Evolutionary conservation across 2,888 invertebrate genomes (phyloP), one percentile per base, ranked within the genome.

Genomic region (Platycheirus rosarum): DNA sequence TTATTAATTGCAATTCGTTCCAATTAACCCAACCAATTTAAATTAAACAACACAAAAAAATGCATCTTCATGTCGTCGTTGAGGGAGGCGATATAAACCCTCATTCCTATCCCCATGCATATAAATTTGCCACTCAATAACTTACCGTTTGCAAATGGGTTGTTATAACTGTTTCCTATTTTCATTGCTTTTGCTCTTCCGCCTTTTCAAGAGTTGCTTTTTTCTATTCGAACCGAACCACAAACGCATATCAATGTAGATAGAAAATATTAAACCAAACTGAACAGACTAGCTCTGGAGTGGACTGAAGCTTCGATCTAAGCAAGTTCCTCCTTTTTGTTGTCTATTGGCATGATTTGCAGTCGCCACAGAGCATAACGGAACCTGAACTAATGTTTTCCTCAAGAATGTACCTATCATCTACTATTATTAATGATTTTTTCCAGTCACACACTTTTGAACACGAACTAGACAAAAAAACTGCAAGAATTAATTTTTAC

Each of bases 291-390:
- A 29, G 44, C 26, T 57, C 16, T n/a, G 32, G 18, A n/a, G n/a
- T 53, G 42, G 2, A 6, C 4, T 40, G 13, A 14, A 51, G 37
- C 74, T 48, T 57, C 65, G 14, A 46, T 32, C 51, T 55, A 55
- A 49, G 70, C 63, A 66, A 65, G 65, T 70, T 68, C 63, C 68
- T 73, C 44, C 77, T 68, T 35, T 46, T 46, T 42, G 37, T 20
- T 46, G 18, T 51, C 77, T 82, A 82, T 63, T 82, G 82, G 68
- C 68, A 82, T 82, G 77, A 51, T 68, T 82, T 77, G 66, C 49
- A 76, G 76, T 82, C 66, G 76, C 71, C 62, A 76, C 77, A 77
- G 63, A 57, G 71, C 77, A 82, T 82, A 82, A 82, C 82, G 82
- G 82, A 63, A 76, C 71, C 71, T 55, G 60, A 23, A 32, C 29